These are phyloP conservation scores for Phyto melanocephala DNA, from an alignment of 2,888 invertebrate genomes.

Conservation along the genomic window DNA sequence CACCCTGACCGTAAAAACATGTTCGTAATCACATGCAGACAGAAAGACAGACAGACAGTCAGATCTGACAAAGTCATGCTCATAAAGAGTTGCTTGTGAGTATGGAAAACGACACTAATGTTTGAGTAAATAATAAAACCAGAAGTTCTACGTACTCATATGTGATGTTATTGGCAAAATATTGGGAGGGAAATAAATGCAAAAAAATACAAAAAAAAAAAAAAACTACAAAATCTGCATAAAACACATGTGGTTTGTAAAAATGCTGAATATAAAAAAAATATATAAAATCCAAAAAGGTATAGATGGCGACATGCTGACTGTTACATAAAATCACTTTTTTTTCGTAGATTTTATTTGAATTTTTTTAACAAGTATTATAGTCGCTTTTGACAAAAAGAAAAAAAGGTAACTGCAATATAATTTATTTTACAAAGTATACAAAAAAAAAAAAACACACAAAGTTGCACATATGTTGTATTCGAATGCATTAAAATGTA, in stretches of 20 bases:
- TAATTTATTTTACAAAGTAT: slow-evolving; percentile 37
- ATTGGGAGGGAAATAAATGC: background rate
- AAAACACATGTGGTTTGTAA: slow-evolving; percentile 14
- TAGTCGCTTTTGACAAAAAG: background rate
- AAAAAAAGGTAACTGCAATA: slow-evolving; percentile 20
- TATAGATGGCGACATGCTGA: slow-evolving; percentile 61
- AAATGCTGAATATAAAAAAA: slow-evolving; percentile 6
- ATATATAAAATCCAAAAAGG: background rate
- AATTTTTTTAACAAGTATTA: slow-evolving; percentile 10
- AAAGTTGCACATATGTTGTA: background rate
- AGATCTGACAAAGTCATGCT: background rate
- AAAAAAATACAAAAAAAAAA: background rate
- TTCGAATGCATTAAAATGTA: background rate
- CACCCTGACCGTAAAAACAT: slow-evolving; percentile 44
- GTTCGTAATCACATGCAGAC: background rate
- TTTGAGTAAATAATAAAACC: background rate
- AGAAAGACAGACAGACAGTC: background rate
- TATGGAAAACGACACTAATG: background rate
- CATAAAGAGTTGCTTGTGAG: background rate
- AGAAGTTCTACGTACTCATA: slow-evolving; percentile 47
- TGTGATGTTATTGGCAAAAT: slow-evolving; percentile 48
- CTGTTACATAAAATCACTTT: slow-evolving; percentile 55
- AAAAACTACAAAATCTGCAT: slow-evolving; percentile 23
- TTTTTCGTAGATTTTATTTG: slow-evolving; percentile 26
- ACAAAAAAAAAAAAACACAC: slow-evolving; percentile 10